A percentile compares a stretch with the other conserved stretches of the same genome.
Conservation (phyloP, 2,113 vertebrate species). For the Cryptomyrus ogoouensis region DNA sequence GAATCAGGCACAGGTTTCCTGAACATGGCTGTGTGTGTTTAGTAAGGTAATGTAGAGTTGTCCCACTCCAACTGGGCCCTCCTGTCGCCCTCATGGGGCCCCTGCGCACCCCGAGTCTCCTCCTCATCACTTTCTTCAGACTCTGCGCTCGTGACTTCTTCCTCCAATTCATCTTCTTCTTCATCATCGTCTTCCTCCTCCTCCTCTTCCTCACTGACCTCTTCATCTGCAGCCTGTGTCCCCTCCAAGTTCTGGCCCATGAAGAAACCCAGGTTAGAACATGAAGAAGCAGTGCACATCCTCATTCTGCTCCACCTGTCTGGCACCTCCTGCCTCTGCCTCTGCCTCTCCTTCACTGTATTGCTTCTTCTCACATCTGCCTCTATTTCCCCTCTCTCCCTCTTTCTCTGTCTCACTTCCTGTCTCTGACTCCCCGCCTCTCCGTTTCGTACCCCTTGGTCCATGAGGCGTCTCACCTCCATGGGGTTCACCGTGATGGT, state of each 20-base stretch:
- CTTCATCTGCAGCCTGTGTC: conserved; percentile 63
- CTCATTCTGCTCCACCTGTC: neutral
- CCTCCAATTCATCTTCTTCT: conserved; percentile 67
- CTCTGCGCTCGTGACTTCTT: conserved; percentile 79
- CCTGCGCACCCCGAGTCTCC: conserved; percentile 57
- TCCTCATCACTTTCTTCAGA: conserved; percentile 87
- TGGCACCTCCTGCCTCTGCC: neutral
- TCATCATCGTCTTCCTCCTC: conserved; percentile 65
- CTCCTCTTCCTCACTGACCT: conserved; percentile 70
- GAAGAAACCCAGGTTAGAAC: neutral
- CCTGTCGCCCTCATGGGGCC: conserved; percentile 60
- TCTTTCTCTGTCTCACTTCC: neutral
- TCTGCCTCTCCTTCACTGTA: neutral
- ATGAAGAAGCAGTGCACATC: neutral
- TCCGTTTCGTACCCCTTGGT: too few relatives aligned
- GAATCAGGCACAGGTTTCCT: conserved; percentile 14
- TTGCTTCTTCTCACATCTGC: neutral
- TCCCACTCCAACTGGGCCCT: conserved; percentile 80
- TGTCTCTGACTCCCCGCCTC: neutral
- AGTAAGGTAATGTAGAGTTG: conserved; percentile 77
- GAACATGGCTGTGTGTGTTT: conserved; percentile 37
- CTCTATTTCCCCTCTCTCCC: neutral
- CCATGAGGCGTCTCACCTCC: conserved; percentile 68
- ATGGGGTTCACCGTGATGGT: conserved; percentile 94
- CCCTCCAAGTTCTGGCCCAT: conserved; percentile 70